Evolutionary conservation across 1,140 invertebrate genomes (phyloP).

Genomic region (Drosophila punjabiensis): DNA sequence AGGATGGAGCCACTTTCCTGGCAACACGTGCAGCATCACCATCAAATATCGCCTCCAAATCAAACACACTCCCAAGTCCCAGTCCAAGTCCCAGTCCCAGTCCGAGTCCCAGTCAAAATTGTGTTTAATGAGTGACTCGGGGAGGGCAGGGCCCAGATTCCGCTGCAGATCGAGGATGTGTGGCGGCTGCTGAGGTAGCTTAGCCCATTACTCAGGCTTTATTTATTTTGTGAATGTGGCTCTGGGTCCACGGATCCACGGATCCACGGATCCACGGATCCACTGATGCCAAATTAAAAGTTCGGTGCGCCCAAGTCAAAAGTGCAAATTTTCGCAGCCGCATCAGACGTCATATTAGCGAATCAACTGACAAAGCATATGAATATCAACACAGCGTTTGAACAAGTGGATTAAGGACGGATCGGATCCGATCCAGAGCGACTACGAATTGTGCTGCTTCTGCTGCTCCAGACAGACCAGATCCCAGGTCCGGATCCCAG

Average conservation of each 20-base stretch:
- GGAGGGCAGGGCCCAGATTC: constrained; percentile 38
- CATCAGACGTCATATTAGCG: constrained; percentile 84
- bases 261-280: neutral
- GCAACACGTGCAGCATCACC: constrained; percentile 65
- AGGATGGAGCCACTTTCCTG: constrained; percentile 51
- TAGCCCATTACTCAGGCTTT: constrained; percentile 82
- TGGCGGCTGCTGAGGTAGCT: constrained; percentile 67
- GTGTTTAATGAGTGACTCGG: constrained; percentile 81
- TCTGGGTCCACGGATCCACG: neutral
- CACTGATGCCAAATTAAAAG: constrained; percentile 70
- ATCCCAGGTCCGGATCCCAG: constrained; percentile 14
- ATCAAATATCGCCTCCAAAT: constrained; percentile 75
- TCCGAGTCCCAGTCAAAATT: constrained; percentile 57
- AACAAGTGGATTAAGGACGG: constrained; percentile 77
- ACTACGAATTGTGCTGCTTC: constrained; percentile 4
- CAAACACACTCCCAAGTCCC: constrained; percentile 67
- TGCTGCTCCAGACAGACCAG: constrained; percentile 4
- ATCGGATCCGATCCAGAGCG: constrained; percentile 27
- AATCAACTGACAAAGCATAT: constrained; percentile 84
- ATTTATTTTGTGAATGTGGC: constrained; percentile 70
- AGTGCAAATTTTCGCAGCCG: constrained; percentile 83
- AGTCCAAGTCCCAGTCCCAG: constrained; percentile 22
- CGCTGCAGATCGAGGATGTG: neutral
- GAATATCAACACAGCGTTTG: constrained; percentile 84
- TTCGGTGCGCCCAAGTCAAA: constrained; percentile 73